phyloP scores from a whole-genome alignment of 2,888 invertebrate genomes.

The Lypha dubia region DNA sequence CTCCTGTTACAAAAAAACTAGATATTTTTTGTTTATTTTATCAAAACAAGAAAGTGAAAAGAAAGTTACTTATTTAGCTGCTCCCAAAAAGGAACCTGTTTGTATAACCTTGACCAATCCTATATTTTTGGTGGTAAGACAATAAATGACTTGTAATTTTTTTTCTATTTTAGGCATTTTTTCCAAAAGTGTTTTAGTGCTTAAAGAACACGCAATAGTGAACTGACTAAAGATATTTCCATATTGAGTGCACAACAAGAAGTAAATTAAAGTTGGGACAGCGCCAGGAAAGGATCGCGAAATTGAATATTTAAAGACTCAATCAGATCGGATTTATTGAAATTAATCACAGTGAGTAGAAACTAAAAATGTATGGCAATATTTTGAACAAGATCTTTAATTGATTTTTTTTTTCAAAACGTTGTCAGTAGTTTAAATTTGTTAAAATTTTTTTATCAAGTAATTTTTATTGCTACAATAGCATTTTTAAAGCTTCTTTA shows the following conservation, averaged over 20 bases:
- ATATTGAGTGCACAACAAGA: neutral
- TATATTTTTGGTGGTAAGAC: conserved; percentile 52
- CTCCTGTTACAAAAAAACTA: neutral
- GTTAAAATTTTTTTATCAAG: neutral
- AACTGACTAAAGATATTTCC: neutral
- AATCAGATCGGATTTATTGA: no score
- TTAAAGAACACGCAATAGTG: conserved; percentile 46
- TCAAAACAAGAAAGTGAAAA: neutral
- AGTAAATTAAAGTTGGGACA: neutral
- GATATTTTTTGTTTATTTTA: conserved; percentile 11
- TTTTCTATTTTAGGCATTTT: conserved; percentile 55
- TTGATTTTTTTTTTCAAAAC: no score
- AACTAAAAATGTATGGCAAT: no score
- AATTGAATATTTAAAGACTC: no score
- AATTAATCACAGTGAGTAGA: no score
- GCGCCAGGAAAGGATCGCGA: no score
- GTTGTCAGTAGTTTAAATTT: no score
- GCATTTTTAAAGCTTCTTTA: conserved; percentile 39
- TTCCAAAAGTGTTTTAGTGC: neutral
- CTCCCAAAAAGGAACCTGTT: conserved; percentile 10
- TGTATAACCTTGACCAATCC: conserved; percentile 68
- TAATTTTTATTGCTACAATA: neutral
- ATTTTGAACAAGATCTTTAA: no score
- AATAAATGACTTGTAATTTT: conserved; percentile 17
- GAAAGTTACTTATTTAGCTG: neutral